phyloP scores from a whole-genome alignment of 2,888 invertebrate species.

The Hirudinaria manillensis region DNA sequence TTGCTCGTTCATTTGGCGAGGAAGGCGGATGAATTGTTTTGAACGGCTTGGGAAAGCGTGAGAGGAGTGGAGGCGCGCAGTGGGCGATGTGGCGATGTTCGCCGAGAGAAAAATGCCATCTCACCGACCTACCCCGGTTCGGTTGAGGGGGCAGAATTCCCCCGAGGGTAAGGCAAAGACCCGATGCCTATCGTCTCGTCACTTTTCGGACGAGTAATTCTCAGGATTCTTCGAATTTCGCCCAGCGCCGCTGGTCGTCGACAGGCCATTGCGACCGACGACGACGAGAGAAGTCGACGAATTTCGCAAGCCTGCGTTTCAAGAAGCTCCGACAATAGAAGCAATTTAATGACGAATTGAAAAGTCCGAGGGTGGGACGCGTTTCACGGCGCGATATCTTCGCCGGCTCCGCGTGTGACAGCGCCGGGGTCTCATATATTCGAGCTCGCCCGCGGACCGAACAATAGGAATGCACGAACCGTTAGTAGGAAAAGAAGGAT shows the following conservation, averaged over 20 bases:
- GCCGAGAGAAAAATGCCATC: no score
- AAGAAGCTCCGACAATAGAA: not conserved
- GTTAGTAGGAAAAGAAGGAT: not conserved
- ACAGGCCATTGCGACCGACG: no score
- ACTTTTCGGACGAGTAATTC: no score
- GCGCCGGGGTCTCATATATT: slow-evolving; percentile 16
- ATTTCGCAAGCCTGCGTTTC: not conserved
- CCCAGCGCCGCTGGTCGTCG: no score
- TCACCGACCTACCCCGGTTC: no score
- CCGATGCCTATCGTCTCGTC: no score
- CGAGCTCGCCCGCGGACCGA: not conserved
- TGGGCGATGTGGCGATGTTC: not conserved
- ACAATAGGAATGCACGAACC: slow-evolving; percentile 1
- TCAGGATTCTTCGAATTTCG: no score
- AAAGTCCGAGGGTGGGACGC: not conserved
- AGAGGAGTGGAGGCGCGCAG: not conserved
- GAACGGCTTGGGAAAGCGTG: not conserved
- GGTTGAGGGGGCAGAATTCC: no score
- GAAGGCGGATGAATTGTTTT: slow-evolving; percentile 14
- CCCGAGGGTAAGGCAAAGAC: no score
- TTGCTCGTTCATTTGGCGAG: slow-evolving; percentile 12
- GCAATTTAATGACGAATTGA: not conserved
- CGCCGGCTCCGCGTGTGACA: slow-evolving; percentile 3
- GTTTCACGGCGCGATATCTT: slow-evolving; percentile 12
- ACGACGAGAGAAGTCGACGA: not conserved